Base-by-base conservation (phyloP, 2,113 vertebrate species). In the Rhegmatorhina hoffmannsi region DNA sequence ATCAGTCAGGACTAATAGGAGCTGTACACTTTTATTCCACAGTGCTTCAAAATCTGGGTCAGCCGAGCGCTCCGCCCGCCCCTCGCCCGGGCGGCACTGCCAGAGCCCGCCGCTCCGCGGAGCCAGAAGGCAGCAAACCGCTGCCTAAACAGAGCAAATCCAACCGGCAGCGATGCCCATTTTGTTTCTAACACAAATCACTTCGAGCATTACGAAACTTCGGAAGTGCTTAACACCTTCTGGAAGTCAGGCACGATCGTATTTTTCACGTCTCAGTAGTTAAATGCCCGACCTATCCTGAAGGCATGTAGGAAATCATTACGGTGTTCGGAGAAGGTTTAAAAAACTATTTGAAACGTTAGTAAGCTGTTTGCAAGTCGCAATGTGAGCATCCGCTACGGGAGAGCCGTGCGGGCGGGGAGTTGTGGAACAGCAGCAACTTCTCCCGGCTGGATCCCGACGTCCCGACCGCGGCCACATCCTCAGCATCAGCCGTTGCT, bases 41-140 rank as follows among this genome's bases (percentile, higher is more conserved):
- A 26, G 29, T 4, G 44, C 85, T 94, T 79, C 28, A 6, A 25
- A 94, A 95, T 72, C 77, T 62, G 70, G 74, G 53, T 91, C 81
- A 75, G 83, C 29, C 46, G 6, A 9, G 86, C 31, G 25, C 73
- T 60, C 28, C 40, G 6, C 62, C 64, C 26, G 13, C 14, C 31
- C 40, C 59, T 43, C 69, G 43, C n/a, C 59, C 60, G 28, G 97
- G 96, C 95, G 56, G 88, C 96, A 93, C 94, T 97, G 96, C 93
- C 97, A 47, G 70, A 15, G 4, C 31, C 87, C 40, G 88, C 78
- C 89, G 36, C 84, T 85, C 87, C 4, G 78, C 89, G 89, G 92
- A 91, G 90, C 83, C 87, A 62, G 49, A 75, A 13, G 70, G 62
- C 63, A 64, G 72, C 74, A 53, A 59, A 58, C 36, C 2, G 34